These are phyloP conservation scores for Merodon equestris DNA, from an alignment of 2,888 invertebrate genomes.

Conservation along the genomic window DNA sequence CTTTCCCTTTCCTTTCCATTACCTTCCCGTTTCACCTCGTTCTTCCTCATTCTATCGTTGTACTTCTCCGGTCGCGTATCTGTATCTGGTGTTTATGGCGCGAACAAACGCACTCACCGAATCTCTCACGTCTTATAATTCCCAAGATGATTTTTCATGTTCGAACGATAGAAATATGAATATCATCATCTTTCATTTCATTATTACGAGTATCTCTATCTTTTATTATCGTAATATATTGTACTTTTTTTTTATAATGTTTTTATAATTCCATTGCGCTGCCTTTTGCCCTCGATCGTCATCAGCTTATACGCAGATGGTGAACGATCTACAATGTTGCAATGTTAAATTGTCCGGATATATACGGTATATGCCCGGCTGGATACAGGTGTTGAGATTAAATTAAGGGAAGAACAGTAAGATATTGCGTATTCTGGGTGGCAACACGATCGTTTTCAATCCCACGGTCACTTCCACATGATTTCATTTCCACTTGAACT, in stretches of 20 bases:
- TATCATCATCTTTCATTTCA: constrained; percentile 50
- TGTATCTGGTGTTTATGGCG: constrained; percentile 21
- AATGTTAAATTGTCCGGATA: not conserved
- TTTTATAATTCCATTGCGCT: constrained; percentile 54
- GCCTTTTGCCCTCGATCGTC: constrained; percentile 45
- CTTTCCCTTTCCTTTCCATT: too few relatives aligned
- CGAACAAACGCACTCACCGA: constrained; percentile 63
- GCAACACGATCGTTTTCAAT: constrained; percentile 21
- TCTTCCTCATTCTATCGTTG: too few relatives aligned
- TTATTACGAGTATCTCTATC: constrained; percentile 6
- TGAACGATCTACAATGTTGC: constrained; percentile 46
- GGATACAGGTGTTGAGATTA: constrained; percentile 62
- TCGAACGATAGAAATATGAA: constrained; percentile 55
- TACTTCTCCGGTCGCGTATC: not conserved
- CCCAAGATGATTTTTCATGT: constrained; percentile 66
- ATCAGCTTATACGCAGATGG: constrained; percentile 60
- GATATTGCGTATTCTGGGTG: constrained; percentile 64
- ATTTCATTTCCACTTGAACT: constrained; percentile 29
- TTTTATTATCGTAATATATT: constrained; percentile 26
- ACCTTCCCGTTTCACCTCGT: too few relatives aligned
- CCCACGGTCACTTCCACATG: constrained; percentile 51
- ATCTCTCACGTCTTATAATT: constrained; percentile 68
- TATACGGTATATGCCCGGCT: constrained; percentile 23
- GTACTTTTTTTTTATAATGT: constrained; percentile 40
- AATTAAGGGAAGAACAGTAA: not conserved